Percentiles rank a stretch among this genome's conserved stretches.
Evolutionary conservation across 2,113 vertebrate genomes (phyloP).

Genomic region (Notechis scutatus): DNA sequence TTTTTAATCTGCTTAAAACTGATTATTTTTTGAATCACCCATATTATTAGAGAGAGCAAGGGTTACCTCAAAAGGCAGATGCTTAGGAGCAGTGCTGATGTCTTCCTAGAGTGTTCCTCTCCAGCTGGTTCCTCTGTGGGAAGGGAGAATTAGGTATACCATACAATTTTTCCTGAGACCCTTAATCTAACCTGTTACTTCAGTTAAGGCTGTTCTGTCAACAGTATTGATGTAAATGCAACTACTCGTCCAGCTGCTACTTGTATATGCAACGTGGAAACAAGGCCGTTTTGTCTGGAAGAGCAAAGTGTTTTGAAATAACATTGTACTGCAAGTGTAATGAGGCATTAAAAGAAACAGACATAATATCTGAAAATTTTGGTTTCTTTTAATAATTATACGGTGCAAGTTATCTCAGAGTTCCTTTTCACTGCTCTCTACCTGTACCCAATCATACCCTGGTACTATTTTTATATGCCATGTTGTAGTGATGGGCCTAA

Average conservation of each 20-base stretch:
- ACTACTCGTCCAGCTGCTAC: background rate
- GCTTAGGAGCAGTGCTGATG: background rate
- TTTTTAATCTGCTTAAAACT: background rate
- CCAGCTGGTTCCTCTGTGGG: background rate
- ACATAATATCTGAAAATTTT: background rate
- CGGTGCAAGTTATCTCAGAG: background rate
- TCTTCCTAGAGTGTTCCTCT: background rate
- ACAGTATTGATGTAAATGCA: background rate
- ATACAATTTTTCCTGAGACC: background rate
- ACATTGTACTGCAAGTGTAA: background rate
- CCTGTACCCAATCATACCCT: background rate
- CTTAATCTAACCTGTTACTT: background rate
- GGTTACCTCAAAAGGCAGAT: background rate
- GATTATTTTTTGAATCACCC: background rate
- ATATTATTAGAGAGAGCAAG: background rate
- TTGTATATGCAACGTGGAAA: background rate
- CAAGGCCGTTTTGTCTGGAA: background rate
- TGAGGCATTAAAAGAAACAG: background rate
- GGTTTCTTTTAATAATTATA: background rate
- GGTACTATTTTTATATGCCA: background rate
- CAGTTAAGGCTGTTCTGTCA: background rate
- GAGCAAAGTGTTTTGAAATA: background rate
- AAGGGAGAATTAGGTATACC: background rate
- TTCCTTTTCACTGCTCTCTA: background rate
- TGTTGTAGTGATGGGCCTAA: background rate